These are phyloP conservation scores for Neotoma lepida DNA, from an alignment of 2,113 vertebrate species.

Conservation along the genomic window DNA sequence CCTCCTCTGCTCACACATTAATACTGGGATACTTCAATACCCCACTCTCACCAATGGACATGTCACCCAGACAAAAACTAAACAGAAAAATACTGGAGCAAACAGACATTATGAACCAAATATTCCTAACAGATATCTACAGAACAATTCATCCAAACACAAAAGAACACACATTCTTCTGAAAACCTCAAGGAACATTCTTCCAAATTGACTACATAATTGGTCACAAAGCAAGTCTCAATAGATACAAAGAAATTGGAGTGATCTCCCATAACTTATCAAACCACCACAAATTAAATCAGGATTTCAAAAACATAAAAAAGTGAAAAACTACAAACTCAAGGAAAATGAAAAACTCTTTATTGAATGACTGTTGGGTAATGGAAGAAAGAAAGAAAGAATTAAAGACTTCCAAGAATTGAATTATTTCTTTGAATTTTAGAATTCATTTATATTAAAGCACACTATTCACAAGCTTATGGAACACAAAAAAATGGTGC, in stretches of 20 bases:
- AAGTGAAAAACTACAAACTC: neutral
- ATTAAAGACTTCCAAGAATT: neutral
- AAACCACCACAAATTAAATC: neutral
- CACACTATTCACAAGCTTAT: neutral
- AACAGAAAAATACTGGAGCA: neutral
- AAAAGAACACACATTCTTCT: neutral
- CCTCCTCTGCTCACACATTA: neutral
- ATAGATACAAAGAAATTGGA: neutral
- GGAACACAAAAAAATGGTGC: neutral
- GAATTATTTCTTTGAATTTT: too few relatives aligned
- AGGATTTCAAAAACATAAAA: neutral
- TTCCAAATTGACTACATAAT: too few relatives aligned
- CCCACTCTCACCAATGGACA: neutral
- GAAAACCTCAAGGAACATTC: neutral
- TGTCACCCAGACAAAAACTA: neutral
- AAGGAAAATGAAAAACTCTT: neutral
- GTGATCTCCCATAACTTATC: neutral
- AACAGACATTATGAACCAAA: neutral
- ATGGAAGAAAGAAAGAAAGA: neutral
- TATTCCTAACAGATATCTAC: neutral
- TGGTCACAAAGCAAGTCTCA: neutral
- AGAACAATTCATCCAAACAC: neutral
- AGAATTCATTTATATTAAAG: too few relatives aligned
- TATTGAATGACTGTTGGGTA: neutral
- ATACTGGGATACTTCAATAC: neutral